phyloP scores from a whole-genome alignment of 2,797 vertebrate species.

The Poeciliopsis turneri region DNA sequence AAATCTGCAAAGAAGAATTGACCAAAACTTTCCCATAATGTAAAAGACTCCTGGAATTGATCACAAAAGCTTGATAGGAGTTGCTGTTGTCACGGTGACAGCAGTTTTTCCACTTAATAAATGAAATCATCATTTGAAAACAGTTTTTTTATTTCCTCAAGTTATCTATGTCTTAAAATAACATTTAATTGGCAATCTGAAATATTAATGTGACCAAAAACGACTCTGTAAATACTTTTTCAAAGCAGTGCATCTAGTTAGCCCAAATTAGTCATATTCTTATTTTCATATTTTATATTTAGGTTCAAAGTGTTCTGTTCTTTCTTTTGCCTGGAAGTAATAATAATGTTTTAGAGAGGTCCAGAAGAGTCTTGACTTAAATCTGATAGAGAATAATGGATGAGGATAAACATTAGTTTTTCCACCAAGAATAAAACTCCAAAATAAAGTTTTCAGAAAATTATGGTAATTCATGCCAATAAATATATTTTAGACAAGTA shows the following conservation, averaged over 20 bases:
- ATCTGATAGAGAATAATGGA: background rate
- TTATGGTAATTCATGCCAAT: background rate
- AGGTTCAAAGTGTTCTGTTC: background rate
- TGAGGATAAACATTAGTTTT: background rate
- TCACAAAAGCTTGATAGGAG: background rate
- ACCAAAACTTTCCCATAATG: no score
- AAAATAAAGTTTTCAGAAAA: background rate
- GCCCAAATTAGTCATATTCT: background rate
- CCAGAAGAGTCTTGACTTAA: background rate
- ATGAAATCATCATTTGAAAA: no score
- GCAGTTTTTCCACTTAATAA: background rate
- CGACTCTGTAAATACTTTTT: background rate
- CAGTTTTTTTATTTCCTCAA: no score
- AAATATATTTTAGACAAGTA: background rate
- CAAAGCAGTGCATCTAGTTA: background rate
- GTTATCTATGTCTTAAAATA: background rate
- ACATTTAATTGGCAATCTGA: background rate
- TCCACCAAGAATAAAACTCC: background rate
- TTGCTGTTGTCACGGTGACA: no score
- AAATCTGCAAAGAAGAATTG: no score
- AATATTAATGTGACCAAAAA: background rate
- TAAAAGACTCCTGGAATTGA: background rate
- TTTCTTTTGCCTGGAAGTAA: background rate
- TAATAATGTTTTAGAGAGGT: no score
- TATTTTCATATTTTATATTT: background rate